A percentile compares a stretch with the other conserved stretches of the same genome.
Conservation (phyloP, 2,797 vertebrate genomes). For the Pogoniulus pusillus region DNA sequence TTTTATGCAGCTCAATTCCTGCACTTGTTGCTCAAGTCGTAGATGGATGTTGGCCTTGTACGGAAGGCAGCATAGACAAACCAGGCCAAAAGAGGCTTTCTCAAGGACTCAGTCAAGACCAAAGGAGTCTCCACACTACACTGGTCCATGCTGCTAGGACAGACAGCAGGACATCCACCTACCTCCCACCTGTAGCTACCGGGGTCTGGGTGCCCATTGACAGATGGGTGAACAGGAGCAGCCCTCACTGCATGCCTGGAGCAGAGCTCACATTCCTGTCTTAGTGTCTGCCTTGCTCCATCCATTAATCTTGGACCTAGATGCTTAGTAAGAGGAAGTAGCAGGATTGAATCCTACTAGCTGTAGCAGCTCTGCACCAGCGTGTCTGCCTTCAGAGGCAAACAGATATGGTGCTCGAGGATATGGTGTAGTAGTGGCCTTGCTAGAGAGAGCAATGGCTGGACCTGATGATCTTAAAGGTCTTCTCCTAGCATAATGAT, state of each 20-base stretch:
- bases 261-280: background rate
- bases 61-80: background rate
- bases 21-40: background rate
- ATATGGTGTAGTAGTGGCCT: too few species aligned
- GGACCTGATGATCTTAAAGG: too few species aligned
- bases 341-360: background rate
- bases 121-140: background rate
- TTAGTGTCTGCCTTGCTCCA: background rate
- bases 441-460: too few species aligned
- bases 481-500: too few species aligned
- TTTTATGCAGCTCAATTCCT: background rate
- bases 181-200: background rate
- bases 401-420: too few species aligned
- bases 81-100: background rate
- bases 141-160: background rate
- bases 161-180: background rate
- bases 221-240: background rate
- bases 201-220: background rate
- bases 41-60: background rate
- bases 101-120: background rate
- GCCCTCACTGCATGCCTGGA: background rate
- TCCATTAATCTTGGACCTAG: background rate
- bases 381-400: background rate
- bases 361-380: background rate
- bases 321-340: background rate